A percentile compares a stretch with the other conserved stretches of the same genome.
Conservation (phyloP, 1,140 invertebrate genomes). For the Dryas iulia region DNA sequence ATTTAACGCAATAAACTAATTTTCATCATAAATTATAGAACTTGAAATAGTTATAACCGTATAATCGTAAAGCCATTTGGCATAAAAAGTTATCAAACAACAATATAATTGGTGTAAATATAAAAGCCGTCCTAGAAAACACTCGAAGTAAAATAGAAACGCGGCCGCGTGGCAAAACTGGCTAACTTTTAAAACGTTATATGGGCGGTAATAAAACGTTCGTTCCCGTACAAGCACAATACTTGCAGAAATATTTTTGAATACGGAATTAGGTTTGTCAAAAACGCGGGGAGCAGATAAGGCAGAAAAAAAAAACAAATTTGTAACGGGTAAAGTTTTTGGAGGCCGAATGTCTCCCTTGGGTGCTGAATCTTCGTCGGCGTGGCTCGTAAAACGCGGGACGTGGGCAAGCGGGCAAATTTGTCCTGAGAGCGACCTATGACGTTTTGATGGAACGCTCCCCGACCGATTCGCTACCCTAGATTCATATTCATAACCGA, state of each 20-base stretch:
- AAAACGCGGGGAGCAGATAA: conserved; percentile 78
- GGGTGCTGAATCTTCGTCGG: conserved; percentile 78
- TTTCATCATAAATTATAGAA: not conserved
- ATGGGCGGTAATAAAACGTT: conserved; percentile 77
- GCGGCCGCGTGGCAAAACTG: conserved; percentile 60
- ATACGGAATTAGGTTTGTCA: conserved; percentile 80
- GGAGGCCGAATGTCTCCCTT: conserved; percentile 77
- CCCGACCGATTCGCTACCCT: conserved; percentile 67
- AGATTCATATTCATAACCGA: conserved; percentile 78
- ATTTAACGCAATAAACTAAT: not conserved
- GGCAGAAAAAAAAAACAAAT: conserved; percentile 79
- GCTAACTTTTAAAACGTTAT: conserved; percentile 79
- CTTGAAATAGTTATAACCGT: conserved; percentile 15
- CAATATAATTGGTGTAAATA: conserved; percentile 58
- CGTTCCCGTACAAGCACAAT: conserved; percentile 75
- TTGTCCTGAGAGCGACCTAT: conserved; percentile 78
- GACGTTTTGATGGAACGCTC: conserved; percentile 77
- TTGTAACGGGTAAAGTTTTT: conserved; percentile 80
- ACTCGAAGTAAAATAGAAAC: conserved; percentile 44
- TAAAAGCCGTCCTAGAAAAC: conserved; percentile 44
- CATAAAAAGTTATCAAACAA: conserved; percentile 64
- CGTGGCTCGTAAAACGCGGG: conserved; percentile 75
- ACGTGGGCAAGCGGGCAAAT: conserved; percentile 77
- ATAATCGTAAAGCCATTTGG: conserved; percentile 45
- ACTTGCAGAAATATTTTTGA: conserved; percentile 80